Evolutionary conservation across 2,797 vertebrate species (phyloP), one percentile per base, ranked within the genome.

Genomic region (Acanthiza pusilla): DNA sequence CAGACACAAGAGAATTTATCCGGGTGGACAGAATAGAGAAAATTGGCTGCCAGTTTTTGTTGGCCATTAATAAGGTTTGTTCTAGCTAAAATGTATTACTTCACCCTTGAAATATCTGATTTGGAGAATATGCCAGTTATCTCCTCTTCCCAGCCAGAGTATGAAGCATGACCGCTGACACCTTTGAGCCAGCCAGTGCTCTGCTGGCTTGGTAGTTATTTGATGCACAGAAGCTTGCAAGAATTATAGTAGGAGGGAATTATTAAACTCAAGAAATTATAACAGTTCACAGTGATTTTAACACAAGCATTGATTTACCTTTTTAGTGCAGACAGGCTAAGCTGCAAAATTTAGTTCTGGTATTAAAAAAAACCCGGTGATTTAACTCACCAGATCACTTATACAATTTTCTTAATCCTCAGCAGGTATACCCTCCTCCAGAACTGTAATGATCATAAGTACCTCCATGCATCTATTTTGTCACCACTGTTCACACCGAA

Each of bases 331-430:
- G 25, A 27, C 40, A 71, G n/a, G 5, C 4, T 20, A 68, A 83
- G 5, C 16, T 68, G 34, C 23, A 57, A 67, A 83, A 73, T 72
- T 4, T 57, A 42, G 23, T 36, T 83, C 22, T 66, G 20, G 3
- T 27, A 11, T 51, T 54, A 54, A 62, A 82, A 84, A 40, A 3
- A 1, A 0, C 18, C 0, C 20, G 40, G 12, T 18, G 19, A 74
- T 78, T 89, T 73, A 65, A n/a, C 26, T 68, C 22, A 68, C 27
- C 79, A 9, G 16, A 76, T 92, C 15, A 20, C 4, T 55, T 42
- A 29, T 7, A 11, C 18, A 34, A 15, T 77, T 42, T 29, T 43
- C 8, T 36, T 60, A 60, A 71, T 10, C 14, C 11, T 14, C 34
- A 73, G 43, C 12, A 90, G 48, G 7, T 63, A 47, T 20, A 40